Percentiles rank a stretch among this genome's conserved stretches.
phyloP scores from a whole-genome alignment of 2,797 vertebrate species.

The Cuniculus paca region DNA sequence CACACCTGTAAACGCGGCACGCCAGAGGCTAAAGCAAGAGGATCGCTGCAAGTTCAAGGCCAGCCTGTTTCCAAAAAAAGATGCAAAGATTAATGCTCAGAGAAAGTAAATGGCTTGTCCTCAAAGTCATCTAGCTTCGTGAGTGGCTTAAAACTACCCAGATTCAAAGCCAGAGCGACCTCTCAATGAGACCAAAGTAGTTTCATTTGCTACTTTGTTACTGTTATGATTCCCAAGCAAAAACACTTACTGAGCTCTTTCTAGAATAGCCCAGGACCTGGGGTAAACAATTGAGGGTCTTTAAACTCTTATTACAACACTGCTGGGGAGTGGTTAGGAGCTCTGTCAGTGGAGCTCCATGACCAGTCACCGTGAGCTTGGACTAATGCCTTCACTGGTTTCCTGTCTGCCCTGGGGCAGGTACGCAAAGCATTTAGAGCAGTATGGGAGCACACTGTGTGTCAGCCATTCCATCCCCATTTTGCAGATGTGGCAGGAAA shows the following conservation, averaged over 20 bases:
- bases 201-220: background rate
- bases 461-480: background rate
- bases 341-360: background rate
- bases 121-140: background rate
- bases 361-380: background rate
- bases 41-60: background rate
- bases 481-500: constrained; percentile 15
- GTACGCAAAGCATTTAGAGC: background rate
- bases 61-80: background rate
- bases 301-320: background rate
- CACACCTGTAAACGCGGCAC: background rate
- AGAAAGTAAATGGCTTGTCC: background rate
- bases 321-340: background rate
- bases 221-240: background rate
- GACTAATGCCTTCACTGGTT: background rate
- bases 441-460: no score
- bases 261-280: background rate
- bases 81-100: background rate
- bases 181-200: background rate
- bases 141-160: background rate
- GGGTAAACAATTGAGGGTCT: background rate
- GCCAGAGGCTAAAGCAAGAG: background rate
- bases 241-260: background rate
- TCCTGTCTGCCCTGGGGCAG: background rate
- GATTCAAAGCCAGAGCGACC: background rate